A percentile compares a stretch with the other conserved stretches of the same genome.
These are phyloP conservation scores for Bombus sylvicola DNA, from an alignment of 1,140 invertebrate genomes.

Conservation along the genomic window DNA sequence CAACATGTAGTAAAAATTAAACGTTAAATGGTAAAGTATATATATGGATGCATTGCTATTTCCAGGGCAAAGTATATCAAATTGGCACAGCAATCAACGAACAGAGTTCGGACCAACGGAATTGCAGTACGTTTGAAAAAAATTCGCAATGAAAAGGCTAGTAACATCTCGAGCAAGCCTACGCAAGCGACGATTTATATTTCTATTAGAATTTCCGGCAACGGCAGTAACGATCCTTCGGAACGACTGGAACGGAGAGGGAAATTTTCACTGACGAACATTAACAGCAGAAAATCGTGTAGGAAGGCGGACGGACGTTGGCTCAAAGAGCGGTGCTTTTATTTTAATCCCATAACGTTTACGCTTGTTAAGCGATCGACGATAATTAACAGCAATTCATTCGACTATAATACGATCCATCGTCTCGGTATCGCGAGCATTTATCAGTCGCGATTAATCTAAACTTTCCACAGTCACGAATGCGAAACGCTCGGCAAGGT, in stretches of 20 bases:
- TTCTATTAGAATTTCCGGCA: background rate
- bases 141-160: too few species aligned
- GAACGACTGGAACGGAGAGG: background rate
- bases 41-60: too few species aligned
- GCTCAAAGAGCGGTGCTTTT: background rate
- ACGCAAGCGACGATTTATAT: background rate
- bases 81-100: too few species aligned
- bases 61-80: too few species aligned
- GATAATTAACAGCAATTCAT: constrained; percentile 62
- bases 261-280: background rate
- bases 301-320: background rate
- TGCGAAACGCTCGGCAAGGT: constrained; percentile 50
- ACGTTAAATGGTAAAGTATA: too few species aligned
- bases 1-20: too few species aligned
- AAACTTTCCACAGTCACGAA: constrained; percentile 51
- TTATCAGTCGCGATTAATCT: constrained; percentile 46
- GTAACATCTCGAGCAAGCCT: too few species aligned
- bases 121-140: too few species aligned
- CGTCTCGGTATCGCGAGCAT: constrained; percentile 34
- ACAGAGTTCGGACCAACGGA: too few species aligned
- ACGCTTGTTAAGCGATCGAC: constrained; percentile 11
- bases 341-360: constrained; percentile 27
- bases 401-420: constrained; percentile 26
- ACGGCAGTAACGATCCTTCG: too few species aligned
- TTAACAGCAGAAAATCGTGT: background rate